phyloP scores from a whole-genome alignment of 2,113 vertebrate species.

The Mesembrinibis cayennensis region DNA sequence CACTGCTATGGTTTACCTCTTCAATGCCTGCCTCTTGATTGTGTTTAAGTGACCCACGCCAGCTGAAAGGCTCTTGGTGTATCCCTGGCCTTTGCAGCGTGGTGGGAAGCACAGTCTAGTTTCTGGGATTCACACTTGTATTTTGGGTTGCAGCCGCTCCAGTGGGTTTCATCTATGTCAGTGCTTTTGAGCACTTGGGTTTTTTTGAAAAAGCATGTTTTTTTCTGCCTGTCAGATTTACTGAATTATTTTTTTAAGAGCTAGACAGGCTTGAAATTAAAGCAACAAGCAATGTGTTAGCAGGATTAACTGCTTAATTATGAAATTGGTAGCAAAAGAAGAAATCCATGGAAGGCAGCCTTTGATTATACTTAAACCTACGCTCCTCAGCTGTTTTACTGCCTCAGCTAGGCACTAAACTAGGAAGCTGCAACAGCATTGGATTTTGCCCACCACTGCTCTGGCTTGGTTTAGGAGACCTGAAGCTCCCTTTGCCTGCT shows the following conservation, averaged over 20 bases:
- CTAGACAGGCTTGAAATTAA: constrained; percentile 48
- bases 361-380: neutral
- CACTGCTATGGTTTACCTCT: neutral
- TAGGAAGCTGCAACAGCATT: neutral
- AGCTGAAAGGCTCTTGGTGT: neutral
- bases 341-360: neutral
- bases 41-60: neutral
- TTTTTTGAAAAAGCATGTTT: neutral
- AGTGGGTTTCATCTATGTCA: neutral
- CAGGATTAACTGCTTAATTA: constrained; percentile 20
- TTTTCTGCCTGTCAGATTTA: neutral
- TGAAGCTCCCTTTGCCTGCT: neutral
- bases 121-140: neutral
- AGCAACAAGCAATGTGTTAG: neutral
- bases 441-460: neutral
- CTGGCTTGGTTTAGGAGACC: neutral
- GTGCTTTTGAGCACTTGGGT: neutral
- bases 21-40: neutral
- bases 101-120: neutral
- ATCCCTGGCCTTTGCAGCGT: neutral
- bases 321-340: neutral
- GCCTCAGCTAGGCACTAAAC: neutral
- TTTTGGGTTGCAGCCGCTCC: neutral
- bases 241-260: neutral
- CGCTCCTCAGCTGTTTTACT: neutral